Evolutionary conservation across 1,140 invertebrate species (phyloP), one percentile per base, ranked within the genome.

Genomic region (Penaeus chinensis): DNA sequence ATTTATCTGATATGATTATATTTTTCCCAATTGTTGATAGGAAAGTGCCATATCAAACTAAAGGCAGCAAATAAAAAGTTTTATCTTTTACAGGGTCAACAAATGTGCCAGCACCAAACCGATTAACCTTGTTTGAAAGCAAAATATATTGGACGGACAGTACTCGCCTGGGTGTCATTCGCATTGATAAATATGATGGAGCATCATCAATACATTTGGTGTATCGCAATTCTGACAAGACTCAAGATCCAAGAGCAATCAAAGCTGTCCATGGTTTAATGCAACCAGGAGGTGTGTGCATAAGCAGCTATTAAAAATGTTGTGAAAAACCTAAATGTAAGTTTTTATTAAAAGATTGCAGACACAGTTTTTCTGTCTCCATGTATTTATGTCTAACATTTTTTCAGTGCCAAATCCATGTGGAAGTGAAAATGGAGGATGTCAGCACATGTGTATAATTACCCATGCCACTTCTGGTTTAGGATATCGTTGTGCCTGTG

Each of bases 381-480:
- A 89, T 89, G 62, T 54, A 22, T 11, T 62, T 7, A 81, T 54
- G 63, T 63, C 60, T 80, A 77, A 19, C 19, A n/a, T 76, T n/a
- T 84, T 91, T 91, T 11, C 89, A 93, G 95, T 95, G 0, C 94
- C 94, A 7, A 99, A 98, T 93, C 98, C 98, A 0, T 99, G 99
- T 91, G 96, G 96, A 1, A 94, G 94, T 88, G 96, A 96, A 90
- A 98, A 98, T 90, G 97, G 97, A 0, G 96, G 95, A 0, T 99
- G 99, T 93, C 95, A 98, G 79, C 98, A 99, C 90, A 96, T 99
- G 95, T 99, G 99, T 91, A 96, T 99, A 60, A 94, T 99, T 0
- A 98, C 97, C 0, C 95, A 95, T 7, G 94, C 94, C 88, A 95
- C 95, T 74, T 94, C 94, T n/a, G 94, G 93, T n/a, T 93, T 99